Percentiles rank a stretch among this genome's conserved stretches.
phyloP scores from a whole-genome alignment of 1,140 invertebrate species.

The Diabrotica virgifera region DNA sequence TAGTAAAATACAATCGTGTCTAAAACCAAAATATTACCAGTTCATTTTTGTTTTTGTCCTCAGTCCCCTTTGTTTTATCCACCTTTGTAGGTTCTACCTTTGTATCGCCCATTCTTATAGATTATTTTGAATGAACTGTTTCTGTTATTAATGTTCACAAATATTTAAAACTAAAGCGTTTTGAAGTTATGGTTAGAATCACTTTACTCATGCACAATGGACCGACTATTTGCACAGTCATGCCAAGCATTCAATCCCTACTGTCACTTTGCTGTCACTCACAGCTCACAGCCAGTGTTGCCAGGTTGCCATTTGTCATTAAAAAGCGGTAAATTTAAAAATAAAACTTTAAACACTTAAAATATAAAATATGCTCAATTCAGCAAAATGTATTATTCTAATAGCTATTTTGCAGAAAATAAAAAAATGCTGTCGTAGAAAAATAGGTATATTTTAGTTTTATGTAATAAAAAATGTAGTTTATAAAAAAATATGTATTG shows the following conservation, averaged over 20 bases:
- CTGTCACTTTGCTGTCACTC: neutral
- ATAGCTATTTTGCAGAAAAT: too few relatives aligned
- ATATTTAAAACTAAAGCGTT: neutral
- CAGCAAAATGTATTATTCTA: too few relatives aligned
- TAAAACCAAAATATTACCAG: constrained; percentile 24
- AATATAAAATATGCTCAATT: too few relatives aligned
- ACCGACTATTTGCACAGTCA: neutral
- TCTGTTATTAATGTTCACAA: neutral
- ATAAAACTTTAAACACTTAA: too few relatives aligned
- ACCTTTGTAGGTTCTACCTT: constrained; percentile 21
- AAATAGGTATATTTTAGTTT: too few relatives aligned
- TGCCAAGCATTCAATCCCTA: neutral
- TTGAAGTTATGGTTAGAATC: neutral
- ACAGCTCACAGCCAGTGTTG: neutral
- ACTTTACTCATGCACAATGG: neutral
- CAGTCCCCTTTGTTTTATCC: constrained; percentile 20
- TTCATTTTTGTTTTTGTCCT: constrained; percentile 32
- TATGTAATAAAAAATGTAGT: too few relatives aligned
- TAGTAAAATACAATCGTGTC: neutral
- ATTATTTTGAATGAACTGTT: neutral
- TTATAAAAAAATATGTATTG: too few relatives aligned
- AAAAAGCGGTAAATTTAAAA: too few relatives aligned
- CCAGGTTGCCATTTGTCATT: too few relatives aligned
- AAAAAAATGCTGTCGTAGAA: too few relatives aligned
- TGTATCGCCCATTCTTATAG: constrained; percentile 9